Evolutionary conservation across 2,888 invertebrate genomes (phyloP), one percentile per base, ranked within the genome.

Genomic region (Drosophila atripex): DNA sequence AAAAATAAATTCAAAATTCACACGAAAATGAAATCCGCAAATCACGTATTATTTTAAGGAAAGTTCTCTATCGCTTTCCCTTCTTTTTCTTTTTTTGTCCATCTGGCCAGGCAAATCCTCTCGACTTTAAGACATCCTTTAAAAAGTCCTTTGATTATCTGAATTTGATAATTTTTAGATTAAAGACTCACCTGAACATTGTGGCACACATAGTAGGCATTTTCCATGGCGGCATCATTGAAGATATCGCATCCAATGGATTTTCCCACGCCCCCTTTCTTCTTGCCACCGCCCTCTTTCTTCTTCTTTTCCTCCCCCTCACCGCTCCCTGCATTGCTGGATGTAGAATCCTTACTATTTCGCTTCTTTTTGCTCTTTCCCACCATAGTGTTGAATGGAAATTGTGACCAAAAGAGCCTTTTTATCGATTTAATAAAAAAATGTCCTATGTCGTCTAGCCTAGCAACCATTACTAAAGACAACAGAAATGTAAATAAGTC

Each of bases 131-230:
- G 9, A 98, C 93, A 88, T 98, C 97, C 91, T 95, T 12, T 1
- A 14, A 3, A 4, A 12, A 25, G 21, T 21, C 2, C 3, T 9
- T 18, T 6, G 0, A 1, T 12, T 1, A 6, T 39, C 4, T 0
- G 1, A 1, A n/a, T 1, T 12, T 0, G 0, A 2, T 16, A 6
- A 1, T 2, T 18, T 11, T n/a, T 1, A 4, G n/a, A 14, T 6
- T 1, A 0, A 4, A 4, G 12, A n/a, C 61, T 51, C 14, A 96
- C 96, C 91, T 97, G 97, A 0, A 97, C 95, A 89, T 97, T 97
- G 89, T 98, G 98, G 78, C 98, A 98, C 0, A 96, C 97, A 88
- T 96, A 97, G 90, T 98, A 98, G 0, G 98, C 97, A 88, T 98
- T 98, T 76, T 97, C 96, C 97, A 98, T 97, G 0, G 97, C 97